A percentile compares a stretch with the other conserved stretches of the same genome.
These are phyloP conservation scores for Enteromius treurensis DNA, from an alignment of 2,797 vertebrate genomes.

Conservation along the genomic window DNA sequence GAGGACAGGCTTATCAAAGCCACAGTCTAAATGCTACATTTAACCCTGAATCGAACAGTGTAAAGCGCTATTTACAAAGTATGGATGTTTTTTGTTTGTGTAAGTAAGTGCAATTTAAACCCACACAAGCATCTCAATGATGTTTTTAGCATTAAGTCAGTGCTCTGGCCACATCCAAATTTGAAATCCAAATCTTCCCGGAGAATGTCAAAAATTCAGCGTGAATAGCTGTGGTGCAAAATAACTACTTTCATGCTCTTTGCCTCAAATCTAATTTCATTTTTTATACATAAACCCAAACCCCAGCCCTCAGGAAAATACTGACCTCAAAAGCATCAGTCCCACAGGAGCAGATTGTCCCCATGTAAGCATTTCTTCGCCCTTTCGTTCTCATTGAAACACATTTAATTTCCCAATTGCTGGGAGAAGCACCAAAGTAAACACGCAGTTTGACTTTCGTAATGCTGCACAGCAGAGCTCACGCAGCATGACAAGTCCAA, in stretches of 20 bases:
- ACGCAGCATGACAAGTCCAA: conserved; percentile 44
- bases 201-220: conserved; percentile 1
- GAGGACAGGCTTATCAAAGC: conserved; percentile 25
- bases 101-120: not conserved
- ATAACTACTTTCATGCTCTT: not conserved
- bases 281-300: conserved; percentile 5
- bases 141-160: not conserved
- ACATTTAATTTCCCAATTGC: conserved; percentile 22
- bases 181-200: not conserved
- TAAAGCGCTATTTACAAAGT: not conserved
- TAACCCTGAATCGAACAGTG: not conserved
- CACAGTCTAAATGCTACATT: not conserved
- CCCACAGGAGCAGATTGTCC: conserved; percentile 25
- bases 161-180: not conserved
- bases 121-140: not conserved
- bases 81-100: not conserved
- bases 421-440: conserved; percentile 58
- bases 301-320: conserved; percentile 28
- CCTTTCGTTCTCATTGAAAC: conserved; percentile 29
- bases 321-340: conserved; percentile 24
- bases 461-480: conserved; percentile 11
- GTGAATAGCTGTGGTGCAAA: conserved; percentile 30
- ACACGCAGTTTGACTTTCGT: conserved; percentile 43
- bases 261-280: not conserved
- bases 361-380: conserved; percentile 1